Evolutionary conservation across 2,797 vertebrate genomes (phyloP).

Genomic region (Ctenosaura bakeri): DNA sequence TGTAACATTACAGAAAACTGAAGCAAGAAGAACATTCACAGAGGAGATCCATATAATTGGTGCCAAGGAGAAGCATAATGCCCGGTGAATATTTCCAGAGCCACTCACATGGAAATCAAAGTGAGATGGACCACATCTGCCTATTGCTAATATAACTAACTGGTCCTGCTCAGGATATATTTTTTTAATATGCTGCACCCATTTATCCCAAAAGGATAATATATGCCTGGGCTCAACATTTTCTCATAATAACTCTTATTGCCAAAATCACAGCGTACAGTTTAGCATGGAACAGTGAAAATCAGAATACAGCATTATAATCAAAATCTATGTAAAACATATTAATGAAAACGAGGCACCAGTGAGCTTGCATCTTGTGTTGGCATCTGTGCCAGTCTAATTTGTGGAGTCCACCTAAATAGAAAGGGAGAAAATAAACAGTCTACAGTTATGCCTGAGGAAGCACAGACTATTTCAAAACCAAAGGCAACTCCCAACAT

Average conservation of each 20-base stretch:
- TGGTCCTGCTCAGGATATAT: background rate
- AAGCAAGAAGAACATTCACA: slow-evolving; percentile 66
- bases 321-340: slow-evolving; percentile 26
- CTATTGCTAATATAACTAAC: slow-evolving; percentile 1
- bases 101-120: slow-evolving; percentile 12
- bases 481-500: background rate
- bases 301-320: background rate
- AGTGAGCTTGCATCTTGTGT: slow-evolving; percentile 42
- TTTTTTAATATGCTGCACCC: background rate
- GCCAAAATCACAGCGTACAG: slow-evolving; percentile 18
- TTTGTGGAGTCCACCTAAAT: slow-evolving; percentile 69
- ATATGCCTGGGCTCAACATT: slow-evolving; percentile 54
- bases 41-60: slow-evolving; percentile 43
- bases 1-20: background rate
- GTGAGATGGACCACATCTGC: background rate
- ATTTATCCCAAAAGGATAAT: slow-evolving; percentile 28
- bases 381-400: slow-evolving; percentile 56
- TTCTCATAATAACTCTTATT: background rate
- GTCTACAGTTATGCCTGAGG: slow-evolving; percentile 46
- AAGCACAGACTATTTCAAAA: background rate
- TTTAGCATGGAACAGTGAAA: background rate
- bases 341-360: slow-evolving; percentile 28
- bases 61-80: slow-evolving; percentile 6
- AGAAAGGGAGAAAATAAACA: slow-evolving; percentile 72
- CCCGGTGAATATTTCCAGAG: slow-evolving; percentile 9